Base-by-base conservation (phyloP, 2,888 invertebrate species). In the Latheticus oryzae region DNA sequence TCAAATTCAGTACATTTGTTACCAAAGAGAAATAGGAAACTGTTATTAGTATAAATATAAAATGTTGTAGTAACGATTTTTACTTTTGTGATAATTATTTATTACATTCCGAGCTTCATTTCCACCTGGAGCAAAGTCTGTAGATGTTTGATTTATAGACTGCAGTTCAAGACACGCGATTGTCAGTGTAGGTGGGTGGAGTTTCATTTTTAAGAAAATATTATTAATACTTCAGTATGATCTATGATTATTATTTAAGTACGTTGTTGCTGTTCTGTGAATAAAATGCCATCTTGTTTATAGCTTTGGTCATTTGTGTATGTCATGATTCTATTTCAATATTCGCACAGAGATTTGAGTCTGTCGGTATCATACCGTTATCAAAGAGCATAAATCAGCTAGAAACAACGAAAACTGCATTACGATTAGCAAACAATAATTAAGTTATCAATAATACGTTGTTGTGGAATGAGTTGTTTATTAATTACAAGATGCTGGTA, bases 371-470 rank as follows among this genome's bases (percentile, higher is more conserved):
- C 15, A 16, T 50, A 21, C 33, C 32, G 42, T 51, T 45, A 57
- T 48, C 40, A 32, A 28, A 38, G 12, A 12, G 30, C 43, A 28
- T 58, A 38, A 52, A 52, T 51, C 42, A 43, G 32, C 5, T 2
- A 5, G 32, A 17, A 38, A 30, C 48, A 5, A 23, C 11, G 15
- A 53, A 30, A 19, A 30, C 8, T 12, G 5, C n/a, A 21, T 4
- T 5, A 9, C 15, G 35, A 58, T 58, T 58, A 32, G 28, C 52
- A 33, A 58, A 58, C 37, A 66, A 66, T 69, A 68, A 69, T 69
- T 67, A 68, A 70, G 70, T 64, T 68, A 70, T 70, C 70, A 68
- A 70, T 69, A 69, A 65, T 60, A 60, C 55, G 63, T 13, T 61
- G 58, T 58, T 58, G 59, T 57, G 47, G 57, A 55, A 51, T 55